Evolutionary conservation across 2,797 vertebrate species (phyloP).

Genomic region (Steatocranus sp.): DNA sequence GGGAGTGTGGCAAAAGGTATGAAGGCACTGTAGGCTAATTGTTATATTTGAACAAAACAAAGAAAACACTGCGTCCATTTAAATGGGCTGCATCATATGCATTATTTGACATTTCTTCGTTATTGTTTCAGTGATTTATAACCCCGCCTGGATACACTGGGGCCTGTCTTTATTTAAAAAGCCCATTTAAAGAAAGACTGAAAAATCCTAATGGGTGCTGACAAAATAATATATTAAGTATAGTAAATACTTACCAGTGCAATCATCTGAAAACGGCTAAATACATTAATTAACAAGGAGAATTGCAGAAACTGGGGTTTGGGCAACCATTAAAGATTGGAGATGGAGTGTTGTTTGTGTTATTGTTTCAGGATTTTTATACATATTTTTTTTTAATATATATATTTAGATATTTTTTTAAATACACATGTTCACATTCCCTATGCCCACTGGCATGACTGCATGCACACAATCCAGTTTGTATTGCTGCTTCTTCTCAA

Average conservation of each 20-base stretch:
- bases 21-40: conserved; percentile 9
- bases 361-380: not conserved
- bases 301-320: conserved; percentile 53
- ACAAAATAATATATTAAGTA: conserved; percentile 17
- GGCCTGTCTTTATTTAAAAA: not conserved
- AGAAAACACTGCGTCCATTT: conserved; percentile 48
- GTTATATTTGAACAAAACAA: not conserved
- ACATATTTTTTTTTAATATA: not conserved
- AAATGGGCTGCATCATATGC: conserved; percentile 54
- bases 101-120: not conserved
- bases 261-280: conserved; percentile 59
- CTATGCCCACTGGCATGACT: not conserved
- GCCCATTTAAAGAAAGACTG: conserved; percentile 71
- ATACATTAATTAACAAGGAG: conserved; percentile 40
- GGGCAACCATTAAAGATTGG: conserved; percentile 73
- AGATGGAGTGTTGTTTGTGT: conserved; percentile 58
- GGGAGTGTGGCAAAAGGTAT: not conserved
- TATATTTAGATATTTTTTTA: not conserved
- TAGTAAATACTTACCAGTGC: conserved; percentile 65
- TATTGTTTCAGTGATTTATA: not conserved
- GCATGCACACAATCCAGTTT: conserved; percentile 39
- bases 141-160: not conserved
- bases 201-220: conserved; percentile 20
- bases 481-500: conserved; percentile 5
- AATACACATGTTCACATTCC: not conserved